A percentile compares a stretch with the other conserved stretches of the same genome.
phyloP scores from a whole-genome alignment of 92 coral and sea anemone species.

The Anthopleura xanthogrammica region DNA sequence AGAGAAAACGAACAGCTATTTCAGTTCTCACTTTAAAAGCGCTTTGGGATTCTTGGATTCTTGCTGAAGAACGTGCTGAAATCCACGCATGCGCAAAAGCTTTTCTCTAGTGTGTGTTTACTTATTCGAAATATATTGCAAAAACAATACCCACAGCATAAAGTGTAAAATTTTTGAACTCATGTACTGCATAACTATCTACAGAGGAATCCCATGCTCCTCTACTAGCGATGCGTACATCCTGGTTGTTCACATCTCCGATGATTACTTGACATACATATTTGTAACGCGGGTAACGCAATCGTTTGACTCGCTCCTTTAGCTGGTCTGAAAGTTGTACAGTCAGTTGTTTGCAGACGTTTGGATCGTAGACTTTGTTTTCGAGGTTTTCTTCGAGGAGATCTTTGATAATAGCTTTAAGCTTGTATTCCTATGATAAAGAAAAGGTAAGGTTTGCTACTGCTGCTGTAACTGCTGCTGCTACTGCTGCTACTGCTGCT shows the following conservation, averaged over 20 bases:
- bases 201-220: constrained; percentile 85
- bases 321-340: constrained; percentile 66
- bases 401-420: constrained; percentile 76
- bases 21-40: too few species aligned
- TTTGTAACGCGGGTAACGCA: constrained; percentile 91
- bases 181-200: constrained; percentile 78
- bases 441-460: neutral
- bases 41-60: too few species aligned
- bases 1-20: too few species aligned
- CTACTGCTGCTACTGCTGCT: neutral
- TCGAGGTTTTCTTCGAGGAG: constrained; percentile 68
- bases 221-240: constrained; percentile 78
- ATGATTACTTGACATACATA: constrained; percentile 86
- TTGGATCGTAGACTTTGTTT: constrained; percentile 66
- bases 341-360: constrained; percentile 59
- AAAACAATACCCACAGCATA: constrained; percentile 89
- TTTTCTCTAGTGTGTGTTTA: neutral
- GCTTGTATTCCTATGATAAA: constrained; percentile 64
- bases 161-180: constrained; percentile 59
- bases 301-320: constrained; percentile 82
- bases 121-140: constrained; percentile 79
- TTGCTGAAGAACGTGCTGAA: too few species aligned
- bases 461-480: constrained; percentile 9
- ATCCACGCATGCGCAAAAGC: too few species aligned
- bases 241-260: constrained; percentile 79